Base-by-base conservation (phyloP, 2,113 vertebrate genomes). In the Dicrurus megarhynchus region DNA sequence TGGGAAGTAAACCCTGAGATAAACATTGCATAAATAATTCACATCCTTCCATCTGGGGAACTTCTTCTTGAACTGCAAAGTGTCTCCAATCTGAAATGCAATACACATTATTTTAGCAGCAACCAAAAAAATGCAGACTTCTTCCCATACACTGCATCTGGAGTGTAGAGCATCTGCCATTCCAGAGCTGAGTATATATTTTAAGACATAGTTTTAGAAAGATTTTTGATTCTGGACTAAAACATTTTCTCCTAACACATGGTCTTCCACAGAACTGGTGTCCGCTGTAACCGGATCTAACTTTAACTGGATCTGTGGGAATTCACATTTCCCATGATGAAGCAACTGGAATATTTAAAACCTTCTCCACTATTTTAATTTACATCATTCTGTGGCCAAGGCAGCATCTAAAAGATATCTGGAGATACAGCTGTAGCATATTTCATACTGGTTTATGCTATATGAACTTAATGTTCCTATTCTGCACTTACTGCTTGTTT, bases 11-110 rank as follows among this genome's bases (percentile, higher is more conserved):
- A 98, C 97, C 97, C 93, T 91, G 97, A 98, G 97, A 98, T 97
- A 98, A 98, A 98, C 97, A 98, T 50, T 93, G 93, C 89, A 97
- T 98, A 98, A 97, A 98, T 98, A 98, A 98, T 98, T 98, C 97
- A 98, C 95, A 96, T 96, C 87, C 93, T 97, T 97, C 96, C 97
- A 97, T 97, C 97, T 97, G 97, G 96, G 97, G 95, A 98, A 96
- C 97, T 95, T 97, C 96, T 97, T 97, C 93, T 95, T 96, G 84
- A 97, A 95, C 39, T 95, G 93, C 87, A 89, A 83, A 94, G 91
- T 88, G 87, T 87, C 87, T 97, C 95, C 89, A 61, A 90, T 95
- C 81, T 93, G 90, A 97, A 96, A 96, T 44, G 90, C 87, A 93
- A 84, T 47, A 74, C 71, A 89, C 30, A 69, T 91, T 80, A 69